These are phyloP conservation scores for Phyllostomus hastatus DNA, from an alignment of 2,113 vertebrate genomes.

Conservation along the genomic window DNA sequence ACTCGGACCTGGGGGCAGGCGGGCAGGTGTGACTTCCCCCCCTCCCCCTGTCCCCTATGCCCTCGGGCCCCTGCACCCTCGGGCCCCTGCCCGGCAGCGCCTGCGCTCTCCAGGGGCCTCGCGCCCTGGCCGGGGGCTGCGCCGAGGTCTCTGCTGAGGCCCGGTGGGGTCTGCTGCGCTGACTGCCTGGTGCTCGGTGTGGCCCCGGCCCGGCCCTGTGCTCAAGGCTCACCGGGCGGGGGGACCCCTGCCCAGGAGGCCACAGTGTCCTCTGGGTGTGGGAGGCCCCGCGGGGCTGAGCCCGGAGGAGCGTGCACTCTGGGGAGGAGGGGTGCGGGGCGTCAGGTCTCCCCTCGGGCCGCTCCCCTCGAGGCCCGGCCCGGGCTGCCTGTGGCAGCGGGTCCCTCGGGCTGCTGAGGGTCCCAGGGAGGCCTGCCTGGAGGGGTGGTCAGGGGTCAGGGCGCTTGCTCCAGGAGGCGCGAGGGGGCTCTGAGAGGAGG, in stretches of 20 bases:
- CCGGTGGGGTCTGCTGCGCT: background rate
- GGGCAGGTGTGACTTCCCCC: background rate
- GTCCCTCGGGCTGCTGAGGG: too few species aligned
- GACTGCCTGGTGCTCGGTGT: background rate
- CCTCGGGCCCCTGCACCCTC: background rate
- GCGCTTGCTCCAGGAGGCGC: too few species aligned
- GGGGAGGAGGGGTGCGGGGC: background rate
- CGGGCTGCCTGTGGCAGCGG: too few species aligned
- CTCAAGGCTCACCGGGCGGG: background rate
- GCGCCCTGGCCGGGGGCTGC: background rate
- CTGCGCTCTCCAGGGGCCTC: background rate
- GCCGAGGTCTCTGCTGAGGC: too few species aligned
- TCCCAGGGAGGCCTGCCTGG: too few species aligned
- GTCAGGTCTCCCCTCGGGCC: background rate
- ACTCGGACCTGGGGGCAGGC: rapidly evolving
- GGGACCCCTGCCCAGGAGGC: background rate
- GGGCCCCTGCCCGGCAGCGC: background rate
- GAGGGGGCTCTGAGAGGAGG: too few species aligned
- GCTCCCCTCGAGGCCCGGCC: too few species aligned
- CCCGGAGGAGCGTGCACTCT: background rate
- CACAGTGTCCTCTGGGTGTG: background rate
- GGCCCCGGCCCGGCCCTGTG: background rate
- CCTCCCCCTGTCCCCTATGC: too few species aligned
- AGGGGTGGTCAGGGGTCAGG: too few species aligned
- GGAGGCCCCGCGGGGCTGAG: background rate